Percentiles rank a stretch among this genome's conserved stretches.
These are phyloP conservation scores for Coilia nasus DNA, from an alignment of 2,797 vertebrate genomes.

Conservation along the genomic window DNA sequence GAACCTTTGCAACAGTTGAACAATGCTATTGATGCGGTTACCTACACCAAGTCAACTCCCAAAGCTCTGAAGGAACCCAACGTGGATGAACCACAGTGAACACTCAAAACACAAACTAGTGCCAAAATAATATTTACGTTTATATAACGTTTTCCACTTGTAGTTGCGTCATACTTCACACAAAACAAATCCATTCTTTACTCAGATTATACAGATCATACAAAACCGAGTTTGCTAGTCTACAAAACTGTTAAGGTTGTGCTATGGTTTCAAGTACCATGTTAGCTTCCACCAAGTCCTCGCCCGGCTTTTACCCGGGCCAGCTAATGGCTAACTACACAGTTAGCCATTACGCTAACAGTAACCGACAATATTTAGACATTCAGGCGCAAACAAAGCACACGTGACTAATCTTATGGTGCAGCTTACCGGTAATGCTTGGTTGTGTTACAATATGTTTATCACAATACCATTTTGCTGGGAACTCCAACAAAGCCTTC, in stretches of 20 bases:
- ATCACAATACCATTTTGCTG: background rate
- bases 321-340: background rate
- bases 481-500: background rate
- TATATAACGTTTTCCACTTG: background rate
- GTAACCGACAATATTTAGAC: background rate
- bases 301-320: conserved; percentile 12
- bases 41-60: background rate
- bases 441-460: background rate
- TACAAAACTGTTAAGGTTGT: background rate
- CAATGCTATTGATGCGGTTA: background rate
- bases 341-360: background rate
- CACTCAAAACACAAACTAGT: background rate
- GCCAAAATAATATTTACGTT: background rate
- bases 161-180: background rate
- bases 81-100: conserved; percentile 4
- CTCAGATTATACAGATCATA: background rate
- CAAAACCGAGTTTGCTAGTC: background rate
- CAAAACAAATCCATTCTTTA: background rate
- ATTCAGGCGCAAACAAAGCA: background rate
- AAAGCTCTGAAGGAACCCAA: background rate
- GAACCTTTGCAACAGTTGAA: background rate
- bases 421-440: background rate
- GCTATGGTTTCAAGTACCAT: background rate
- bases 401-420: background rate
- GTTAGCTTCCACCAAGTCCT: background rate